Base-by-base conservation (phyloP, 2,797 vertebrate species). In the Alfaro cultratus region DNA sequence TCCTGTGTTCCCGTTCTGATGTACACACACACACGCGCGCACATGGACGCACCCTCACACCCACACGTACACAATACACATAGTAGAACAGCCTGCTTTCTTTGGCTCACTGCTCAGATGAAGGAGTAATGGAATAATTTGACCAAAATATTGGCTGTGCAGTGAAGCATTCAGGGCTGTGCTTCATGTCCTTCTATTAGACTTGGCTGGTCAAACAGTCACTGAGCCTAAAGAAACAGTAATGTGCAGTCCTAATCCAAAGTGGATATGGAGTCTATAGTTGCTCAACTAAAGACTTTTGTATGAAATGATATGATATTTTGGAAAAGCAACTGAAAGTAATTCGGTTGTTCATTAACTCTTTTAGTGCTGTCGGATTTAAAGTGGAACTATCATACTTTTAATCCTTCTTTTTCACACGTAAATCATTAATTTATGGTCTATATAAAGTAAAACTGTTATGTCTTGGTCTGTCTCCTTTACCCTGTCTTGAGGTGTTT, bases 121-220 rank as follows among this genome's bases (percentile, higher is more conserved):
- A 94, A 91, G 91, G 90, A 95, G 93, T 94, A 94, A 91, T 94
- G 95, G 94, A 96, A 94, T 95, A 92, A 95, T 95, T 94, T 95
- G 93, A 94, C 90, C 89, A 79, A 85, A 91, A 84, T 90, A 73
- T 85, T 91, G 80, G 92, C 87, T 89, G 90, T 93, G 81, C 87
- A 88, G 64, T 72, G 85, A 79, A 85, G 90, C 78, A 31, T 86
- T 92, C 75, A 84, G 78, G 7, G 62, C 89, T 94, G 83, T 78
- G 90, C 80, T 83, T 82, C 31, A 73, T 74, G 85, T 84, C 86
- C 87, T 83, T 89, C 82, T 79, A 86, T 87, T 81, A 79, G 81
- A 83, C 82, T 75, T 81, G 85, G 84, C 85, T 84, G 89, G 78
- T 85, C 84, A 87, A 85, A 80, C 78, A 73, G 84, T 81, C 12